These are phyloP conservation scores for Aphelenchoides bicaudatus DNA, from an alignment of 2,888 invertebrate species.

Conservation along the genomic window DNA sequence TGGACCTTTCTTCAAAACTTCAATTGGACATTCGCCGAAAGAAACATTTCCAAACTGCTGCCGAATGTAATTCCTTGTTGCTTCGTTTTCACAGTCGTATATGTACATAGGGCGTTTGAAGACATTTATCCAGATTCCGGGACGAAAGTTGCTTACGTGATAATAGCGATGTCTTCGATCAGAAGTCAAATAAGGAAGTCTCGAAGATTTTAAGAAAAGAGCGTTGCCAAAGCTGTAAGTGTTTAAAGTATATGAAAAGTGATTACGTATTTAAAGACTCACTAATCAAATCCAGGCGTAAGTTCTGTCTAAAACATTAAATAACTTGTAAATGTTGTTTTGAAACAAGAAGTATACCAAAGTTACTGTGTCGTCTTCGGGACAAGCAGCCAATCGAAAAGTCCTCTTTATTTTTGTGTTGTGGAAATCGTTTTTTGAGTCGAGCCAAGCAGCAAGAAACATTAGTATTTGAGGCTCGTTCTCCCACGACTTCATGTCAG, in stretches of 20 bases:
- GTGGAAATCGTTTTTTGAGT: slow-evolving; percentile 31
- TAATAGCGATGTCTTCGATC: slow-evolving; percentile 26
- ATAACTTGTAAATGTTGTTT: too few species aligned
- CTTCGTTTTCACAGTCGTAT: slow-evolving; percentile 32
- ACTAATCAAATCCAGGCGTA: too few species aligned
- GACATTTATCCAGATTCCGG: slow-evolving; percentile 37
- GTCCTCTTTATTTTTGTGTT: slow-evolving; percentile 30
- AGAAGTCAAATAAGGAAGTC: slow-evolving; percentile 30
- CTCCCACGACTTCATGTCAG: slow-evolving; percentile 32
- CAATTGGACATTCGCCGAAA: slow-evolving; percentile 31
- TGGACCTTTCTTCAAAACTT: slow-evolving; percentile 30
- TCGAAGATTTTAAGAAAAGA: slow-evolving; percentile 24
- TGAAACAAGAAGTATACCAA: too few species aligned
- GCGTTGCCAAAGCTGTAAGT: slow-evolving; percentile 27
- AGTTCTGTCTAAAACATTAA: too few species aligned
- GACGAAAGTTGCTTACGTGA: slow-evolving; percentile 27
- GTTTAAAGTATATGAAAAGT: too few species aligned
- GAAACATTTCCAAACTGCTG: slow-evolving; percentile 31
- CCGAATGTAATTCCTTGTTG: slow-evolving; percentile 20
- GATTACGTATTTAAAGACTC: too few species aligned
- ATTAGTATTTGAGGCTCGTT: slow-evolving; percentile 21
- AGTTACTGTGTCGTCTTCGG: slow-evolving; percentile 32
- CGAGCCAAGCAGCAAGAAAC: slow-evolving; percentile 33
- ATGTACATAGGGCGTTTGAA: slow-evolving; percentile 33
- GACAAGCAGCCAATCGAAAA: slow-evolving; percentile 25